These are phyloP conservation scores for Drosophila virilis DNA, from an alignment of 1,140 invertebrate species.

Conservation along the genomic window DNA sequence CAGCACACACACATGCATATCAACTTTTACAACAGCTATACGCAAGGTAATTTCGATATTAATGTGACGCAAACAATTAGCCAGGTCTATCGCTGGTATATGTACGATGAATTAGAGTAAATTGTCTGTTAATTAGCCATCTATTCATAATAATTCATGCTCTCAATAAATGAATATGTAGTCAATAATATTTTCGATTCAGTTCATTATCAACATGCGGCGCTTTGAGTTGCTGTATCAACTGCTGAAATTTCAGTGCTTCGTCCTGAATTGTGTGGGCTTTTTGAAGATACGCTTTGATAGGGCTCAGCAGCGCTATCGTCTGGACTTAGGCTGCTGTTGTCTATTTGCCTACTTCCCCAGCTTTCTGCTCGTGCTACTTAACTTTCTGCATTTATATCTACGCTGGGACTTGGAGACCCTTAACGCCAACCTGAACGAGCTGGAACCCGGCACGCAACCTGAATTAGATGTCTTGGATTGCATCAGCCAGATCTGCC, in stretches of 20 bases:
- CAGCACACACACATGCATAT: slow-evolving; percentile 16
- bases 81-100: slow-evolving; percentile 56
- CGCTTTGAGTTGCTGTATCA: slow-evolving; percentile 33
- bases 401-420: not conserved
- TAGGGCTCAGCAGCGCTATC: slow-evolving; percentile 20
- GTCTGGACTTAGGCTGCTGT: not conserved
- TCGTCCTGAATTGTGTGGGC: slow-evolving; percentile 26
- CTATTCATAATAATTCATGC: slow-evolving; percentile 20
- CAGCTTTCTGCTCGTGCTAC: not conserved
- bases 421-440: not conserved
- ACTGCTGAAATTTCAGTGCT: slow-evolving; percentile 25
- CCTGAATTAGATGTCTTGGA: not conserved
- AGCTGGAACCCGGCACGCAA: not conserved
- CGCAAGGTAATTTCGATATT: slow-evolving; percentile 41
- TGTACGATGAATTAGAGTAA: slow-evolving; percentile 60
- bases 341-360: not conserved
- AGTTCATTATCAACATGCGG: slow-evolving; percentile 47
- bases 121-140: slow-evolving; percentile 38
- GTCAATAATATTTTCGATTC: not conserved
- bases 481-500: not conserved
- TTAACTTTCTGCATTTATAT: slow-evolving; percentile 15
- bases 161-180: slow-evolving; percentile 1
- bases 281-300: slow-evolving; percentile 41
- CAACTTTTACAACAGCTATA: slow-evolving; percentile 26
- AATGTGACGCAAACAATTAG: slow-evolving; percentile 67